Conservation (phyloP, 2,113 vertebrate genomes). For the Parotia lawesii region DNA sequence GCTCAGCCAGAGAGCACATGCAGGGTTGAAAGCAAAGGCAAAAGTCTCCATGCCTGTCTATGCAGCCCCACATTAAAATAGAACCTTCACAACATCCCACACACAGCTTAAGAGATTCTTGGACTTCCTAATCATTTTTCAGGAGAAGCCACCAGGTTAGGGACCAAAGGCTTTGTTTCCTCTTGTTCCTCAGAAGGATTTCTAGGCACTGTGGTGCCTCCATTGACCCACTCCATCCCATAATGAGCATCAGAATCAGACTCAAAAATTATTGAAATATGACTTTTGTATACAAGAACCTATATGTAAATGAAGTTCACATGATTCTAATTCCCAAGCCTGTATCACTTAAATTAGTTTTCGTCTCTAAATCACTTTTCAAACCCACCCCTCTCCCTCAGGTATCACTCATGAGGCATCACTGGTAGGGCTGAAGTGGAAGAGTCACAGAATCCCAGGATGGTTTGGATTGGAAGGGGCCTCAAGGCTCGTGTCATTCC, state of each 20-base stretch:
- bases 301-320: neutral
- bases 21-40: neutral
- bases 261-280: neutral
- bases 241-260: neutral
- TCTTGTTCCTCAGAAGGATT: neutral
- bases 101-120: neutral
- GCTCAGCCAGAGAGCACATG: neutral
- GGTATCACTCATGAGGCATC: neutral
- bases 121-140: neutral
- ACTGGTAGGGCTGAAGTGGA: neutral
- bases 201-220: neutral
- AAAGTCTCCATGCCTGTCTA: neutral
- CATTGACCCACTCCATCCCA: neutral
- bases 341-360: neutral
- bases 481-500: neutral
- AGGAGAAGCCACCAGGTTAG: neutral
- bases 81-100: neutral
- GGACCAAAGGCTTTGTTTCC: neutral
- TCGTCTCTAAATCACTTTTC: neutral
- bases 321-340: neutral
- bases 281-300: neutral
- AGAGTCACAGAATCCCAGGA: neutral
- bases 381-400: neutral
- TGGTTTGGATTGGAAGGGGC: neutral
- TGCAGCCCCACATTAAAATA: neutral